phyloP scores from a whole-genome alignment of 2,797 vertebrate species.

The Helostoma temminkii region DNA sequence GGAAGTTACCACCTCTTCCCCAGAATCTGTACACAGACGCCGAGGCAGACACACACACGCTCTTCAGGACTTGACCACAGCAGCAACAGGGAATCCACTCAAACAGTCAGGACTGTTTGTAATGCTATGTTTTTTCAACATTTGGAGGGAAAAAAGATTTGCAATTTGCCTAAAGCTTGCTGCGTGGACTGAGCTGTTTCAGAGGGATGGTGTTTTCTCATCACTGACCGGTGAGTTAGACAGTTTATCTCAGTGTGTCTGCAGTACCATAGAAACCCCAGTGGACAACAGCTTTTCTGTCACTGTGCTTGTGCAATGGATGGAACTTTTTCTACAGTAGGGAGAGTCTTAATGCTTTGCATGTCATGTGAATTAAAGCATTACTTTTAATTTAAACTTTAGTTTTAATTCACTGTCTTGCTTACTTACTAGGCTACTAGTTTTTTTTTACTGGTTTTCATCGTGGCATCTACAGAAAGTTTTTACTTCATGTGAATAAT shows the following conservation, averaged over 20 bases:
- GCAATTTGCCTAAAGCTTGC: conserved; percentile 38
- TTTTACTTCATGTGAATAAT: conserved; percentile 17
- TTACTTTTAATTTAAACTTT: conserved; percentile 15
- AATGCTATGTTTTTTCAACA: conserved; percentile 35
- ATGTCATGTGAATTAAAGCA: too few species aligned
- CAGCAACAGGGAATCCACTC: conserved; percentile 60
- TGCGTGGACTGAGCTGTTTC: conserved; percentile 52
- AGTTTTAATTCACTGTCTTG: too few species aligned
- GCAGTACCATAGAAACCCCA: conserved; percentile 24
- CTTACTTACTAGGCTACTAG: too few species aligned
- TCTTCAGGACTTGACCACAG: conserved; percentile 69
- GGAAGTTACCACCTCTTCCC: conserved; percentile 83
- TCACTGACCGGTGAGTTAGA: conserved; percentile 74
- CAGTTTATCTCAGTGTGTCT: conserved; percentile 40
- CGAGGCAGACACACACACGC: conserved; percentile 35
- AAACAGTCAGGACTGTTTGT: conserved; percentile 55
- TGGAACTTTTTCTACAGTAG: neutral
- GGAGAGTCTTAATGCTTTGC: conserved; percentile 1
- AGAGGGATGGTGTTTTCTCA: conserved; percentile 43
- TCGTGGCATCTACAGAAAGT: conserved; percentile 15
- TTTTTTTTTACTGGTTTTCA: conserved; percentile 48
- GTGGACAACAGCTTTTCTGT: conserved; percentile 24
- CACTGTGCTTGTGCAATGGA: conserved; percentile 10
- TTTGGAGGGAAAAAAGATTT: conserved; percentile 62
- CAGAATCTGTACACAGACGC: conserved; percentile 58